Evolutionary conservation across 2,113 vertebrate species (phyloP).

Genomic region (human): DNA sequence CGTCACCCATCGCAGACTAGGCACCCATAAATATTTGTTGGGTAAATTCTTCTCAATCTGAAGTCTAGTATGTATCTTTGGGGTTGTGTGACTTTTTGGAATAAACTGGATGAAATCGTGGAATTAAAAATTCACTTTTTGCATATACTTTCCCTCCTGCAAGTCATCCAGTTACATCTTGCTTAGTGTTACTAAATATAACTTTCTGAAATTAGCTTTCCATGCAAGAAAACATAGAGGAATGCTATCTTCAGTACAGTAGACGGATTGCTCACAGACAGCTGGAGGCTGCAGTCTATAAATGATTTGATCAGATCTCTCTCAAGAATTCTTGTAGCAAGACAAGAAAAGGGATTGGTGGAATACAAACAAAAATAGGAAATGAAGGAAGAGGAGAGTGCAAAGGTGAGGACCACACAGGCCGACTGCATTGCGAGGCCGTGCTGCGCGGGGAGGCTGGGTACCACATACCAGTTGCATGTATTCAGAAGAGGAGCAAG

Average conservation of each 20-base stretch:
- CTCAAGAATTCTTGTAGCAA: not conserved
- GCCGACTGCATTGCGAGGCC: not conserved
- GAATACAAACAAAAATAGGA: not conserved
- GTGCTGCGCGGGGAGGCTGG: not conserved
- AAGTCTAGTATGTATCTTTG: not conserved
- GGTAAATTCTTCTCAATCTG: not conserved
- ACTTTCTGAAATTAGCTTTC: not conserved
- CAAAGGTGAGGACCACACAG: not conserved
- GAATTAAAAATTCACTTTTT: not conserved
- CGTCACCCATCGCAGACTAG: not conserved
- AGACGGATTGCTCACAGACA: not conserved
- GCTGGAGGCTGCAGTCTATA: not conserved
- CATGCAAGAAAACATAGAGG: too few species aligned
- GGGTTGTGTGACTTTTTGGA: not conserved
- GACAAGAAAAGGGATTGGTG: not conserved
- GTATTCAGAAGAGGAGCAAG: not conserved
- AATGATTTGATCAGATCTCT: too few species aligned
- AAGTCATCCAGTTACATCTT: not conserved
- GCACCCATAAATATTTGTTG: not conserved
- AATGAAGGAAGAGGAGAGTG: not conserved
- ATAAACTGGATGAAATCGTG: rapidly evolving
- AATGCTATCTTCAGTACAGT: not conserved
- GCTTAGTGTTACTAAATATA: too few species aligned
- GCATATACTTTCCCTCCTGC: not conserved
- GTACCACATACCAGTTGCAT: rapidly evolving